A percentile compares a stretch with the other conserved stretches of the same genome.
phyloP scores from a whole-genome alignment of 1,140 invertebrate species.

The Delia radicum region DNA sequence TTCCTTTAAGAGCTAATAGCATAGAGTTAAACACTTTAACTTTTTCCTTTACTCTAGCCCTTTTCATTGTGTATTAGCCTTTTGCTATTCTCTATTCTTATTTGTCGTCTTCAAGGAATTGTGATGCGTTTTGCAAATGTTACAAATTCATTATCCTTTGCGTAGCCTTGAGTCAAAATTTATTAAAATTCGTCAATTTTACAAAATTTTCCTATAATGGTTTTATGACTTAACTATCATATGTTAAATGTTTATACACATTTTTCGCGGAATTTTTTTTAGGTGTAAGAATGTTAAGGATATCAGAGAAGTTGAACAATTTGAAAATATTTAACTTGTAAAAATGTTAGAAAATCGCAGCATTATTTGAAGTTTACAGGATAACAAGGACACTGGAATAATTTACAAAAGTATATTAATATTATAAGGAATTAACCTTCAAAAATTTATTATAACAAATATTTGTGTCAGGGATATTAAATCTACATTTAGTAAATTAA shows the following conservation, averaged over 20 bases:
- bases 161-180: background rate
- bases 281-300: background rate
- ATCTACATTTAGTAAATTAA: too few species aligned
- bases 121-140: background rate
- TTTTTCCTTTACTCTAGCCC: background rate
- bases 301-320: background rate
- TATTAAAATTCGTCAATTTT: background rate
- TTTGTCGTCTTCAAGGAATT: background rate
- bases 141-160: background rate
- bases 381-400: too few species aligned
- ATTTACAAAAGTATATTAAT: too few species aligned
- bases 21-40: conserved; percentile 16
- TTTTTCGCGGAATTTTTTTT: background rate
- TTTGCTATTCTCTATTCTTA: background rate
- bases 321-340: background rate
- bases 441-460: too few species aligned
- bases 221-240: background rate
- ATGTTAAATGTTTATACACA: background rate
- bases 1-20: too few species aligned
- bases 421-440: too few species aligned
- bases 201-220: background rate
- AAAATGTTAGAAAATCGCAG: too few species aligned
- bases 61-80: background rate
- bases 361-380: too few species aligned
- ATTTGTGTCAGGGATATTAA: too few species aligned